Evolutionary conservation across 2,888 invertebrate genomes (phyloP).

Genomic region (Sinelater perroti): DNA sequence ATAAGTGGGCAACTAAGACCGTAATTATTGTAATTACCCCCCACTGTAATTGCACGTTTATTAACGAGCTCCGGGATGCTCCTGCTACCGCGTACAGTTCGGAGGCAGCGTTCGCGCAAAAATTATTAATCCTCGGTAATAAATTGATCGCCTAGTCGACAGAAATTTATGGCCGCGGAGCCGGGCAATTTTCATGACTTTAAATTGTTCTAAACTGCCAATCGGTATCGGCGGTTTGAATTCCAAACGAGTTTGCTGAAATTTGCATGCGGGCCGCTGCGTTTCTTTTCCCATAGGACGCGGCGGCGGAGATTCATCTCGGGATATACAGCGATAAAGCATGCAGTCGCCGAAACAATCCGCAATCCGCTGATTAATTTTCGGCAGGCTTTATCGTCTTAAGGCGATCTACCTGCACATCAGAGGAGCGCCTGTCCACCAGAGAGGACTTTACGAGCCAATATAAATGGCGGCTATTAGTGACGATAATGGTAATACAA

Average conservation of each 20-base stretch:
- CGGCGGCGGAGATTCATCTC: slow-evolving; percentile 2
- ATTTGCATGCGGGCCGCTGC: slow-evolving; percentile 9
- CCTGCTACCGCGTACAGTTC: no score
- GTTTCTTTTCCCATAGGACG: slow-evolving; percentile 6
- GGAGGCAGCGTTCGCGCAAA: no score
- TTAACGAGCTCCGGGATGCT: no score
- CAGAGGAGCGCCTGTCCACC: background rate
- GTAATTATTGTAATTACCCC: no score
- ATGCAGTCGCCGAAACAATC: slow-evolving; percentile 5
- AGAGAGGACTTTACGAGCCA: slow-evolving; percentile 13
- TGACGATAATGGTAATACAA: slow-evolving; percentile 24
- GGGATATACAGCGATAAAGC: slow-evolving; percentile 16
- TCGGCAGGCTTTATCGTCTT: background rate
- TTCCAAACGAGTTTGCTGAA: slow-evolving; percentile 21
- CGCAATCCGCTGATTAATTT: slow-evolving; percentile 5
- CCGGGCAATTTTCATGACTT: slow-evolving; percentile 11
- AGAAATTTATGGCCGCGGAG: slow-evolving; percentile 12
- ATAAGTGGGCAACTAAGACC: no score
- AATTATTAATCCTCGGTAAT: slow-evolving; percentile 9
- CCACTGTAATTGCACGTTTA: no score
- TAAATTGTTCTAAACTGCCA: slow-evolving; percentile 13
- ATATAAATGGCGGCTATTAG: slow-evolving; percentile 19
- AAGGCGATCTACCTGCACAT: background rate
- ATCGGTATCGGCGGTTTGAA: slow-evolving; percentile 13
- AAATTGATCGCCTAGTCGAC: slow-evolving; percentile 15